phyloP scores from a whole-genome alignment of 2,113 vertebrate species.

The Paraplagusia blochii region DNA sequence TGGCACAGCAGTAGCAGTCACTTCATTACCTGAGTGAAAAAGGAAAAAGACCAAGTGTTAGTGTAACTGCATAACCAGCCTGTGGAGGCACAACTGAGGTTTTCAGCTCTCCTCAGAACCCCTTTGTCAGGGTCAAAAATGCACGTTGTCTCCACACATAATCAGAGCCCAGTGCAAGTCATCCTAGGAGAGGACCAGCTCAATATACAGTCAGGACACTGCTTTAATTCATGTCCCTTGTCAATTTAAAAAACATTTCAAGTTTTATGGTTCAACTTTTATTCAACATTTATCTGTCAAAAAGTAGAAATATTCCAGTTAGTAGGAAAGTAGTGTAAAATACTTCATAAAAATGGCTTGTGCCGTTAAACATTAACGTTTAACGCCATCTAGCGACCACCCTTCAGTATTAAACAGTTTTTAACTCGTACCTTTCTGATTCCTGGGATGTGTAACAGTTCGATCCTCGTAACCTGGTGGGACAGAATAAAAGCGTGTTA shows the following conservation, averaged over 20 bases:
- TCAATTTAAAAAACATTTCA: no score
- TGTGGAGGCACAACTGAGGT: accelerated
- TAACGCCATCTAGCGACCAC: no score
- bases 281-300: no score
- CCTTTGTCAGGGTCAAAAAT: slow-evolving; percentile 55
- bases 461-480: neutral
- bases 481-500: neutral
- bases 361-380: no score
- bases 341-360: no score
- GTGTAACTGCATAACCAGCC: accelerated
- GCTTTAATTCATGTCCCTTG: no score
- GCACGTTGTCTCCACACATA: slow-evolving; percentile 39
- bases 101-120: slow-evolving; percentile 49
- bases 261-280: no score
- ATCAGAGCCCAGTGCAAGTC: slow-evolving; percentile 58
- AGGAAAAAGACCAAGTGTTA: neutral
- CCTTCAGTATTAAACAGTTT: no score
- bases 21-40: neutral
- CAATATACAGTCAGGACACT: neutral
- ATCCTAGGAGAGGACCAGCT: slow-evolving; percentile 29
- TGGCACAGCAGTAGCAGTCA: accelerated
- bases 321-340: no score
- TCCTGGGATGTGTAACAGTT: no score
- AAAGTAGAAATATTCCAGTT: no score
- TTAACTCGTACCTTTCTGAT: no score